Conservation (phyloP, 2,113 vertebrate species). For the Choloepus hoffmanni region DNA sequence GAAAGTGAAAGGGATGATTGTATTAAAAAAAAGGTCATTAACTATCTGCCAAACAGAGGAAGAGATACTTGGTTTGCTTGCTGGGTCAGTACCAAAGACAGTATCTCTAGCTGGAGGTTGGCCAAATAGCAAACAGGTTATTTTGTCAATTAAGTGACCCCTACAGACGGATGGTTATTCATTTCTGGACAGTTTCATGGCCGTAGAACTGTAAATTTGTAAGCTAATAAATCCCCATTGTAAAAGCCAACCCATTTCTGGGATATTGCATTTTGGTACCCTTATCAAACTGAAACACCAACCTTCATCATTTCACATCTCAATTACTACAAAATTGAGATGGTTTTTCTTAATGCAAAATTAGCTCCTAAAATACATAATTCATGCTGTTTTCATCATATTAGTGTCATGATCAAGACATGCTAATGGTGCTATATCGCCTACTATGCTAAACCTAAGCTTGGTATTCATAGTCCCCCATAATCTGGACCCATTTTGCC, state of each 20-base stretch:
- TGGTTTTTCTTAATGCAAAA: conserved; percentile 39
- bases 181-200: too few relatives aligned
- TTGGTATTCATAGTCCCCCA: background rate
- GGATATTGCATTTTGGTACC: too few relatives aligned
- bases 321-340: background rate
- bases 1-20: conserved; percentile 18
- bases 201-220: too few relatives aligned
- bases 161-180: conserved; percentile 21
- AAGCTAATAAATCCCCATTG: too few relatives aligned
- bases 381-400: conserved; percentile 51
- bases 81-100: conserved; percentile 45
- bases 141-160: conserved; percentile 43
- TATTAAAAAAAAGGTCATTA: background rate
- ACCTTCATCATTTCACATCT: conserved; percentile 29
- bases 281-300: background rate
- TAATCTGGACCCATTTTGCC: background rate
- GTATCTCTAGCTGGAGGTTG: background rate
- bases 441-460: background rate
- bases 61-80: conserved; percentile 45
- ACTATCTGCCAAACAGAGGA: conserved; percentile 21
- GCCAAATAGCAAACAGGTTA: conserved; percentile 27
- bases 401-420: background rate
- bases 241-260: too few relatives aligned
- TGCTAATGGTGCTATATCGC: conserved; percentile 2
- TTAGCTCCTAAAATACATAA: conserved; percentile 50